Percentiles rank a stretch among this genome's conserved stretches.
phyloP scores from a whole-genome alignment of 2,113 vertebrate species.

The Cygnus buccinator region DNA sequence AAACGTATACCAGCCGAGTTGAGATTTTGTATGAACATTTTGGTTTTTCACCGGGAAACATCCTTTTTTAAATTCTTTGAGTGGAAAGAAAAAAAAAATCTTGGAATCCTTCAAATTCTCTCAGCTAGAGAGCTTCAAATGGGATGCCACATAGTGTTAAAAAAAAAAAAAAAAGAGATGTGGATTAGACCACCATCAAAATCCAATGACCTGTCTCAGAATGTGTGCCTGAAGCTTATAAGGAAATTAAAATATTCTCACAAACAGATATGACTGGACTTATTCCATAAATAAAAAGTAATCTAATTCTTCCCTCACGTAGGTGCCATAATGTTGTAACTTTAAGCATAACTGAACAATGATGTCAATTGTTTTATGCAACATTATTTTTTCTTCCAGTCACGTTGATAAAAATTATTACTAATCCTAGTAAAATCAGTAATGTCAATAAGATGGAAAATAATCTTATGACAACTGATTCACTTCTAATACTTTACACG shows the following conservation, averaged over 20 bases:
- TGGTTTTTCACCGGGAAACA: neutral
- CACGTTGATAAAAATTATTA: neutral
- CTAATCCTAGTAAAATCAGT: neutral
- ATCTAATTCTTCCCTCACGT: neutral
- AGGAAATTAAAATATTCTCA: neutral
- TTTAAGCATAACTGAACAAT: neutral
- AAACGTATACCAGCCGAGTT: neutral
- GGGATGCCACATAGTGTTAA: neutral
- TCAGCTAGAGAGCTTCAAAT: rapidly evolving
- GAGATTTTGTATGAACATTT: neutral
- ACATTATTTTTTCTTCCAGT: neutral
- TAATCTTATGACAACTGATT: neutral
- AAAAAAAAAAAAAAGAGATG: neutral
- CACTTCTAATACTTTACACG: neutral
- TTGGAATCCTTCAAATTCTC: neutral
- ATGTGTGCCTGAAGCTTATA: neutral
- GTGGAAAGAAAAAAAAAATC: neutral
- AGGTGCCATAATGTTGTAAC: rapidly evolving
- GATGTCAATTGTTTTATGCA: neutral
- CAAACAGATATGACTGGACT: neutral
- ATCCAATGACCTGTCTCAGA: neutral
- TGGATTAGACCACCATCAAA: neutral
- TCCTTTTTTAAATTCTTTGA: neutral
- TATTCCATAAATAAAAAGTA: neutral
- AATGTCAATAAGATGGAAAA: neutral